phyloP scores from a whole-genome alignment of 2,888 invertebrate genomes.

The Diadegma fenestrale region DNA sequence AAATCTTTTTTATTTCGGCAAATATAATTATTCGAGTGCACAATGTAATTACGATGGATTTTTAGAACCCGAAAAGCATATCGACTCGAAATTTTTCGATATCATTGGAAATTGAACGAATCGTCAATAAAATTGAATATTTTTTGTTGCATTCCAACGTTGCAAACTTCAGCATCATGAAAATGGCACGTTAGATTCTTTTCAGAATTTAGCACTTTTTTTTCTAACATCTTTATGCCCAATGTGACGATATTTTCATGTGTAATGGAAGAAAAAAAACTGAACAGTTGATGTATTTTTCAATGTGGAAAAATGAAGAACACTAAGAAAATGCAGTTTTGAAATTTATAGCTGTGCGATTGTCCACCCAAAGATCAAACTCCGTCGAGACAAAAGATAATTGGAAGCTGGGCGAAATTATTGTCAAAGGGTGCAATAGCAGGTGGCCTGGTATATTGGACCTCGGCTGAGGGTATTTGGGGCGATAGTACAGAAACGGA shows the following conservation, averaged over 20 bases:
- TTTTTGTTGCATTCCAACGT: too few species aligned
- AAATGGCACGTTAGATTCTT: neutral
- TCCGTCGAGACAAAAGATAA: conserved; percentile 25
- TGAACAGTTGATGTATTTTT: neutral
- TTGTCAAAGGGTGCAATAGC: conserved; percentile 82
- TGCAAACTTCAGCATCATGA: too few species aligned
- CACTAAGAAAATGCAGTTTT: neutral
- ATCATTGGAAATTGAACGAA: too few species aligned
- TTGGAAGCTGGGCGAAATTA: conserved; percentile 72
- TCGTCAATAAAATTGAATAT: too few species aligned
- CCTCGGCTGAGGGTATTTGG: conserved; percentile 85
- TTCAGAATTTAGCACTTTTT: neutral
- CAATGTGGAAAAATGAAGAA: neutral
- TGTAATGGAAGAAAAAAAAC: too few species aligned
- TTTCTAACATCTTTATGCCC: neutral
- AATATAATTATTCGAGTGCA: too few species aligned
- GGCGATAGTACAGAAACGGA: conserved; percentile 83
- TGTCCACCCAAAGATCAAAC: conserved; percentile 75
- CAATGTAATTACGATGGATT: too few species aligned
- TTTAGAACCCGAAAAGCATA: too few species aligned
- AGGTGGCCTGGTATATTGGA: conserved; percentile 83
- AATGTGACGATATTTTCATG: neutral
- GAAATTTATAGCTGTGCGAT: conserved; percentile 78
- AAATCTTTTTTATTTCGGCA: too few species aligned
- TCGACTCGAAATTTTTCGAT: too few species aligned